Evolutionary conservation across 2,888 invertebrate species (phyloP).

Genomic region (Ischnura elegans): DNA sequence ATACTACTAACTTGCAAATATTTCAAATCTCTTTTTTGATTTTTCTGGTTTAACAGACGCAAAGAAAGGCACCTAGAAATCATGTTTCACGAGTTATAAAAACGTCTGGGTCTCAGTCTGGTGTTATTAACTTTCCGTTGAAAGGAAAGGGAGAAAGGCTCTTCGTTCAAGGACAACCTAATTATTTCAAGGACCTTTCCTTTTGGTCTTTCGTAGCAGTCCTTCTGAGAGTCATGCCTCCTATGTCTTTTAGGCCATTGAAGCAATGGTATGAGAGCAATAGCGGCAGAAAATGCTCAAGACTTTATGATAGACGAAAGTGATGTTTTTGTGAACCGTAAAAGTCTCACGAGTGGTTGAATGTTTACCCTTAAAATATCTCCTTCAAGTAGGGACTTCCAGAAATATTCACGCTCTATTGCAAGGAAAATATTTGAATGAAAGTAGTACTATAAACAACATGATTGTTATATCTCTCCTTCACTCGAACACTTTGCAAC

Average conservation of each 20-base stretch:
- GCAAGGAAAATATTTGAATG: neutral
- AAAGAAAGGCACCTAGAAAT: neutral
- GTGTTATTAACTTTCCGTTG: neutral
- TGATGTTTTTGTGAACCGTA: neutral
- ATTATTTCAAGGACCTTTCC: neutral
- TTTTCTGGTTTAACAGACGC: neutral
- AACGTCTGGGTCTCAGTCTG: neutral
- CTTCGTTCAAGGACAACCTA: neutral
- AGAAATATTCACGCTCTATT: neutral
- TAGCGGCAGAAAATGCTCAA: slow-evolving; percentile 18
- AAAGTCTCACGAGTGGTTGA: neutral
- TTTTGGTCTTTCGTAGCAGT: neutral
- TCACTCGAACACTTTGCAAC: too few relatives aligned
- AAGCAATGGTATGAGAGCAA: neutral
- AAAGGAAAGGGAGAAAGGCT: neutral
- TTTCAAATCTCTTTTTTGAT: too few relatives aligned
- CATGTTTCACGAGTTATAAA: neutral
- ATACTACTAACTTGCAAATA: too few relatives aligned
- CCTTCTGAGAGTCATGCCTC: neutral
- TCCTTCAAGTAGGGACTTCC: neutral
- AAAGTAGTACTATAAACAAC: neutral
- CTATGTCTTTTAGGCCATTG: neutral
- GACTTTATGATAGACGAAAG: neutral
- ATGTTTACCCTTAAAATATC: neutral
- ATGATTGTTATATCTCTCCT: neutral